Conservation (phyloP, 2,888 invertebrate genomes). For the Tiliacea aurago region DNA sequence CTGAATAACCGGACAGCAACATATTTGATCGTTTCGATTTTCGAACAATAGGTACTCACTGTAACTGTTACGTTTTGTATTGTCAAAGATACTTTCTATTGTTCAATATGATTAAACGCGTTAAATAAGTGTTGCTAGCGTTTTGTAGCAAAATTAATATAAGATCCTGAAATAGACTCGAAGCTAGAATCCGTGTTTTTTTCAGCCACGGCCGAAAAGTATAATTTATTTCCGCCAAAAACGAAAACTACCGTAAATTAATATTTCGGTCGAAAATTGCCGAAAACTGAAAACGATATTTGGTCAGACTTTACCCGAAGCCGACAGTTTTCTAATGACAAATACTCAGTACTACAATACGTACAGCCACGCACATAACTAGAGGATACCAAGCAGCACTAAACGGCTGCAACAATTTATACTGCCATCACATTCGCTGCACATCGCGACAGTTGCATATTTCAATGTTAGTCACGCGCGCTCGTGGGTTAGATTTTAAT, state of each 20-base stretch:
- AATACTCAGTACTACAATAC: slow-evolving; percentile 33
- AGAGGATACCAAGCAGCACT: slow-evolving; percentile 75
- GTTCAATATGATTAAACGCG: not conserved
- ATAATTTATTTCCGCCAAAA: not conserved
- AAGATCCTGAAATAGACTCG: not conserved
- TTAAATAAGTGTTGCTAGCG: not conserved
- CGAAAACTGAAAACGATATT: not conserved
- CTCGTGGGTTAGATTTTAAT: slow-evolving; percentile 63
- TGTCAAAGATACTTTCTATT: not conserved
- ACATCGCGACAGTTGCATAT: slow-evolving; percentile 83
- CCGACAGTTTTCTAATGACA: not conserved
- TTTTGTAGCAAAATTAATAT: not conserved
- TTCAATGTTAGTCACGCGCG: slow-evolving; percentile 86
- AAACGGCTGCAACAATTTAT: slow-evolving; percentile 78
- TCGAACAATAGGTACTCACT: not conserved
- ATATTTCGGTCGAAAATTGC: not conserved
- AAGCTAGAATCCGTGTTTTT: not conserved
- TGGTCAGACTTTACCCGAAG: not conserved
- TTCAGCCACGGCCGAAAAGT: not conserved
- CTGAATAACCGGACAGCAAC: not conserved
- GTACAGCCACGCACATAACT: slow-evolving; percentile 42
- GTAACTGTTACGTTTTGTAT: not conserved
- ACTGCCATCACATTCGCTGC: slow-evolving; percentile 78
- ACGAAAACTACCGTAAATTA: not conserved
- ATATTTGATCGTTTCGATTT: not conserved